Evolutionary conservation across 2,888 invertebrate species (phyloP), one percentile per base, ranked within the genome.

Genomic region (Meteorus cinctellus): DNA sequence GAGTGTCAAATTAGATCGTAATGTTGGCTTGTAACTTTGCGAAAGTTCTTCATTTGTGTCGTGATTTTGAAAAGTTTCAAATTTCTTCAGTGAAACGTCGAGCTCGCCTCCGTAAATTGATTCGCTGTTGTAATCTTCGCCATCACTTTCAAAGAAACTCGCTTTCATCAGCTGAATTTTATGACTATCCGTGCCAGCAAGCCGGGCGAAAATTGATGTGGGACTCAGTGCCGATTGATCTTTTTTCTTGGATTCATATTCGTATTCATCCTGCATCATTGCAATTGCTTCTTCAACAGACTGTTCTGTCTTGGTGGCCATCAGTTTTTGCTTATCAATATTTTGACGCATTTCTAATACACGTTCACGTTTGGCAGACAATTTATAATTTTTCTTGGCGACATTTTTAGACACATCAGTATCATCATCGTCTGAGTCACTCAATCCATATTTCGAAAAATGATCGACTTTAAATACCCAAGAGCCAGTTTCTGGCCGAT

Each of bases 381-480:
- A 41, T 68, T 84, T 83, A 0, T 83, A 80, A 48, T 82, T 82
- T 29, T 82, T 83, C 16, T 80, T 75, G 55, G 87, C 81, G 81
- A 82, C 81, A 60, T 86, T 36, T 86, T 85, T 80, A 86, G 91
- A 83, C 86, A 75, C 14, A 89, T 90, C 75, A 45, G 91, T 92
- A 45, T 95, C 95, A 4, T 96, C 96, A 76, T 98, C 98, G 79
- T 97, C 97, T 0, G 96, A 96, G 81, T 98, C 98, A 12, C 94
- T 94, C 2, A 96, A 90, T 0, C 96, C 97, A 88, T 98, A 98
- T 86, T 97, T 98, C 19, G 98, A 97, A 90, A 98, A 98, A 90
- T 98, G 98, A 75, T 96, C 95, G 65, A 97, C 96, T 89, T 95
- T 93, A 90, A 99, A 99, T 70, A 98, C 98, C 98, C 99, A 99